Evolutionary conservation across 2,888 invertebrate genomes (phyloP).

Genomic region (Dione juno): DNA sequence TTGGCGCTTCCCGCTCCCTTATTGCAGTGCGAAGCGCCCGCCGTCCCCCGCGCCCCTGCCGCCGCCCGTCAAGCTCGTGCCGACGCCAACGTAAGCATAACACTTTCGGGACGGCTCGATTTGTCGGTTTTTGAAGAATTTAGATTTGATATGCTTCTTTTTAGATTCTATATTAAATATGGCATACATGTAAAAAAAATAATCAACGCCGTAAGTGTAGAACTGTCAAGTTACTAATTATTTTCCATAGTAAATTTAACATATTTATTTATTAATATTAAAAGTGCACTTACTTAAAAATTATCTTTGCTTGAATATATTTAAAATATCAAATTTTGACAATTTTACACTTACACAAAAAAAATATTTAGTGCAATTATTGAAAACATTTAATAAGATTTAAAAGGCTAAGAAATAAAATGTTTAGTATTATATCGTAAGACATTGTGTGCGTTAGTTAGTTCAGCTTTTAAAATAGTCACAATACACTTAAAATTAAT

Average conservation of each 20-base stretch:
- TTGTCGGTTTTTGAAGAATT: conserved; percentile 27
- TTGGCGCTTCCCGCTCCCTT: conserved; percentile 98
- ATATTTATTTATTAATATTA: too few relatives aligned
- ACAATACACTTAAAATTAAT: background rate
- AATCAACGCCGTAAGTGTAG: background rate
- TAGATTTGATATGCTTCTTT: background rate
- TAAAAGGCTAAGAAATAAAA: too few relatives aligned
- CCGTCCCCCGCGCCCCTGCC: conserved; percentile 91
- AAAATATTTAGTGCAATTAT: too few relatives aligned
- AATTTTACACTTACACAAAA: background rate
- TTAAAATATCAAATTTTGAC: too few relatives aligned
- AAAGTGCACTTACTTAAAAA: too few relatives aligned
- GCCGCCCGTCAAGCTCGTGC: conserved; percentile 89
- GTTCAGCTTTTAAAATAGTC: background rate
- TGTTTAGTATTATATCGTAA: too few relatives aligned
- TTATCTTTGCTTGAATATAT: too few relatives aligned
- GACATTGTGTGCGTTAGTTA: background rate
- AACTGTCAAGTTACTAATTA: too few relatives aligned
- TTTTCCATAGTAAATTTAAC: too few relatives aligned
- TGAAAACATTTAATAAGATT: too few relatives aligned
- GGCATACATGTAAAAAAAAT: background rate
- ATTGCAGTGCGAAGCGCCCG: conserved; percentile 95
- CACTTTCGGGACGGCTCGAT: conserved; percentile 21
- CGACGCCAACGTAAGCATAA: conserved; percentile 86
- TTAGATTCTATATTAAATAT: conserved; percentile 39